Percentiles rank a stretch among this genome's conserved stretches.
Conservation (phyloP, 2,113 vertebrate species). For the Ameiurus melas region DNA sequence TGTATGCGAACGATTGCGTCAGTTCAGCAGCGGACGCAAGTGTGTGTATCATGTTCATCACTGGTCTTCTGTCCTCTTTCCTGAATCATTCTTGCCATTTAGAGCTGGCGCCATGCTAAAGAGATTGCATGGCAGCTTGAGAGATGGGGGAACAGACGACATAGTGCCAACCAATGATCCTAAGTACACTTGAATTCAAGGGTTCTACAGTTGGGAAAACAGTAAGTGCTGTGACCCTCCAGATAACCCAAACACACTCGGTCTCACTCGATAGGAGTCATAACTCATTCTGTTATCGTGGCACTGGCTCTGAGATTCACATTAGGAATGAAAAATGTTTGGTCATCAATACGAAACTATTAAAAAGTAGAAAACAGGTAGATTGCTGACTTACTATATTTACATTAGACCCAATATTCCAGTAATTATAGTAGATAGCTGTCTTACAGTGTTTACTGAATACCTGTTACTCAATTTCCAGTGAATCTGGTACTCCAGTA, state of each 20-base stretch:
- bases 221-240: not conserved
- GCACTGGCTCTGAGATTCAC: not conserved
- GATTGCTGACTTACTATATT: not conserved
- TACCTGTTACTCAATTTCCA: not conserved
- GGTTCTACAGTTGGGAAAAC: not conserved
- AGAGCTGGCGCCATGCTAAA: not conserved
- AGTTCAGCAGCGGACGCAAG: not conserved
- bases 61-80: not conserved
- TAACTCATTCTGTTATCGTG: not conserved
- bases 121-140: not conserved
- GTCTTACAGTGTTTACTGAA: not conserved
- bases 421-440: not conserved
- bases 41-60: not conserved
- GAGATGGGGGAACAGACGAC: not conserved
- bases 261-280: not conserved
- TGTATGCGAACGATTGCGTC: not conserved
- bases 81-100: conserved; percentile 13
- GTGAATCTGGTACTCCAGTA: not conserved
- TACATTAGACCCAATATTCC: not conserved
- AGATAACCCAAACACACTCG: not conserved
- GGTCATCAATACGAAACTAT: not conserved
- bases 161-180: not conserved
- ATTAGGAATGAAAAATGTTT: not conserved
- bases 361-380: not conserved
- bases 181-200: conserved; percentile 1